A percentile compares a stretch with the other conserved stretches of the same genome.
phyloP scores from a whole-genome alignment of 1,140 invertebrate genomes.

The Drosophila lini region DNA sequence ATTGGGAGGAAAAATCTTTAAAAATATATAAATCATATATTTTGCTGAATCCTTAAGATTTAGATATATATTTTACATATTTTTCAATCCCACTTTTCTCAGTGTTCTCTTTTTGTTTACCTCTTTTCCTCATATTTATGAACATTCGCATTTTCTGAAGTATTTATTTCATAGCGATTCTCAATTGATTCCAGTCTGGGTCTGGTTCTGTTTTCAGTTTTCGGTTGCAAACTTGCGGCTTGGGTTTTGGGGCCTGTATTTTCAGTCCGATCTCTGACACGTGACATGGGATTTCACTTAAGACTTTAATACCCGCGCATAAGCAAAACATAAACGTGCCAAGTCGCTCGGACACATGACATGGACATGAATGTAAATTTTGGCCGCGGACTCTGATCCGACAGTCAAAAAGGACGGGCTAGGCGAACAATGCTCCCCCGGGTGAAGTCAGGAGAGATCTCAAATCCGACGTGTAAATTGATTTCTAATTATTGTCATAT shows the following conservation, averaged over 20 bases:
- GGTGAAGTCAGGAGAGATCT: conserved; percentile 10
- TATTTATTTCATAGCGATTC: conserved; percentile 73
- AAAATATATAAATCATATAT: not conserved
- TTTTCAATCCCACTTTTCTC: not conserved
- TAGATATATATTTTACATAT: not conserved
- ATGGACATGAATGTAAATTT: conserved; percentile 60
- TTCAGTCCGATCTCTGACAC: conserved; percentile 61
- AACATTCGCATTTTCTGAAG: conserved; percentile 42
- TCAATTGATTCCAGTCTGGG: conserved; percentile 68
- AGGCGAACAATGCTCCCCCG: conserved; percentile 60
- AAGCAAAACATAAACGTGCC: conserved; percentile 79
- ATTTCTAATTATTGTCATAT: conserved; percentile 68
- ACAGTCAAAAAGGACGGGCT: conserved; percentile 64
- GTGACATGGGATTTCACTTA: conserved; percentile 82
- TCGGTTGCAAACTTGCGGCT: conserved; percentile 16
- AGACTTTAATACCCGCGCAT: conserved; percentile 73
- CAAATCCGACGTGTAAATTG: conserved; percentile 77
- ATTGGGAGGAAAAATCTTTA: too few relatives aligned
- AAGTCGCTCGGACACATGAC: conserved; percentile 75
- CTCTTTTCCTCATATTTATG: conserved; percentile 53
- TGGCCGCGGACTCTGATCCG: conserved; percentile 59
- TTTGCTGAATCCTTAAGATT: not conserved
- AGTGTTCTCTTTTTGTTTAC: conserved; percentile 23
- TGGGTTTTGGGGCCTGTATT: conserved; percentile 27
- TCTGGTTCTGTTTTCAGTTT: conserved; percentile 43